These are phyloP conservation scores for Ammospiza maritima DNA, from an alignment of 2,797 vertebrate genomes.

Conservation along the genomic window DNA sequence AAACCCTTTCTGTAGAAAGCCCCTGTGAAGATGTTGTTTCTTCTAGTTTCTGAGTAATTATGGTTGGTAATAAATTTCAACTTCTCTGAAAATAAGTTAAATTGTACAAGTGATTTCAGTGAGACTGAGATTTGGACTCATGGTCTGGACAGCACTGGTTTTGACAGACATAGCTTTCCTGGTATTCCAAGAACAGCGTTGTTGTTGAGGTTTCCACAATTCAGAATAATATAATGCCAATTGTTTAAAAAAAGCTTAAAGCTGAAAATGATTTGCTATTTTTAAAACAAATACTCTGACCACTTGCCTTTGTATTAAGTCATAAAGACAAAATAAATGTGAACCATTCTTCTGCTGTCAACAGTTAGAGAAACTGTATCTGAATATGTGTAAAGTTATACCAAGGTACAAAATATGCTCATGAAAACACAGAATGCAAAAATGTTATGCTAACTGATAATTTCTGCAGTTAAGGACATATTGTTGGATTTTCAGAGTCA, in stretches of 20 bases:
- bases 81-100: not conserved
- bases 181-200: not conserved
- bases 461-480: not conserved
- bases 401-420: not conserved
- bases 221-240: not conserved
- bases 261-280: not conserved
- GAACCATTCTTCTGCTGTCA: not conserved
- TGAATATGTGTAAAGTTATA: not conserved
- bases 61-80: not conserved
- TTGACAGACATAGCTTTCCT: not conserved
- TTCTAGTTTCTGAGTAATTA: not conserved
- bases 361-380: not conserved
- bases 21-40: fast-evolving
- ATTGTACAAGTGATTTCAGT: not conserved
- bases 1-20: not conserved
- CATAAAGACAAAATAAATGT: not conserved
- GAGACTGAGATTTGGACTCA: not conserved
- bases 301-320: not conserved
- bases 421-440: not conserved
- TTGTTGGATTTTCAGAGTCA: not conserved
- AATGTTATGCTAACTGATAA: not conserved
- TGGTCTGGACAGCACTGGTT: not conserved
- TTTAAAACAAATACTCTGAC: not conserved
- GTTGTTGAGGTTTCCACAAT: not conserved
- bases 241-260: not conserved